Percentiles rank a stretch among this genome's conserved stretches.
phyloP scores from a whole-genome alignment of 2,113 vertebrate genomes.

The Sinocyclocheilus grahami region DNA sequence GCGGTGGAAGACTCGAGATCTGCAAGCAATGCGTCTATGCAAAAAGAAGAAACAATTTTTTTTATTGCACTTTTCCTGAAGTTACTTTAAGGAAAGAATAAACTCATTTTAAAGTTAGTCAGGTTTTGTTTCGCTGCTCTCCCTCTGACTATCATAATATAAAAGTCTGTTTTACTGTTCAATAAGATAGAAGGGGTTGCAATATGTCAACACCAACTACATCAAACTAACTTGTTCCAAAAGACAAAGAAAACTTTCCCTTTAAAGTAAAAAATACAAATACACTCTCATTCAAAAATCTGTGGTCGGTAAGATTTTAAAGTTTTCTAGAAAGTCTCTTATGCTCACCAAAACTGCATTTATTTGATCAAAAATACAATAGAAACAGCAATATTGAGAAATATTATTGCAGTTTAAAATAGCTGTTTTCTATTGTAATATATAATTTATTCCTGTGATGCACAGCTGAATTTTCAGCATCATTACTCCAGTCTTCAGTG shows the following conservation, averaged over 20 bases:
- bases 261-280: not conserved
- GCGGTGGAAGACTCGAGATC: slow-evolving; percentile 97
- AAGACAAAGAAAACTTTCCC: not conserved
- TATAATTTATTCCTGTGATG: too few relatives aligned
- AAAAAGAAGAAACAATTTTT: not conserved
- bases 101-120: too few relatives aligned
- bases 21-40: slow-evolving; percentile 89
- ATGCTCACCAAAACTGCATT: not conserved
- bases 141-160: not conserved
- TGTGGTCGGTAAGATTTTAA: not conserved
- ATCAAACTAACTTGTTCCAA: not conserved
- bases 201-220: too few relatives aligned
- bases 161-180: not conserved
- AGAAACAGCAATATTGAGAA: too few relatives aligned
- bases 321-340: not conserved
- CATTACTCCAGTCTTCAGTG: not conserved
- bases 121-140: not conserved
- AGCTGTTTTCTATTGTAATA: too few relatives aligned
- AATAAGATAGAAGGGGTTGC: not conserved
- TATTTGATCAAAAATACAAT: too few relatives aligned
- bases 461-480: not conserved
- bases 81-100: too few relatives aligned
- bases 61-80: too few relatives aligned
- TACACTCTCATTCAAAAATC: too few relatives aligned
- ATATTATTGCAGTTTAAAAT: too few relatives aligned